Conservation (phyloP, 2,113 vertebrate species). For the Salvelinus fontinalis region DNA sequence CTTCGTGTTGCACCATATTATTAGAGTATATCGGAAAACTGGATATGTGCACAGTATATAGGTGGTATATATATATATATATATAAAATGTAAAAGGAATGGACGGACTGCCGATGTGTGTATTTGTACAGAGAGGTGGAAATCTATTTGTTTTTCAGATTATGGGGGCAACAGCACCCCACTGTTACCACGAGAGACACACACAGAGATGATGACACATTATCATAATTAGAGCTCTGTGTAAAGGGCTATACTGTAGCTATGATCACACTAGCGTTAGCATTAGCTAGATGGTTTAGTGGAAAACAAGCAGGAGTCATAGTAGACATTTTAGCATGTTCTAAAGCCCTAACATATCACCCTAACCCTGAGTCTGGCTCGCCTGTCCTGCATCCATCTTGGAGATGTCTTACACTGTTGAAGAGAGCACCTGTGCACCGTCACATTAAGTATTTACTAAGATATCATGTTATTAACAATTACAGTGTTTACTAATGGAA, state of each 20-base stretch:
- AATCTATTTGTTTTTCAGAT: conserved; percentile 56
- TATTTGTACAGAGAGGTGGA: conserved; percentile 72
- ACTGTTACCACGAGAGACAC: conserved; percentile 48
- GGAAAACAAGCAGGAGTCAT: too few species aligned
- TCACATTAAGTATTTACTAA: conserved; percentile 68
- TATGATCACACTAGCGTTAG: conserved; percentile 21
- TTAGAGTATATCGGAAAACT: conserved; percentile 20
- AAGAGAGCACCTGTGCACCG: conserved; percentile 48
- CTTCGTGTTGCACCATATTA: too few species aligned
- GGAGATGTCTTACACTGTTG: too few species aligned
- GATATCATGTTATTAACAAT: conserved; percentile 68
- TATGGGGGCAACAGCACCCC: conserved; percentile 49
- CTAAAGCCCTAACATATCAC: too few species aligned
- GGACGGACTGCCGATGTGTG: conserved; percentile 60
- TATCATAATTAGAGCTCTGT: conserved; percentile 22
- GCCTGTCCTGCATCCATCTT: too few species aligned
- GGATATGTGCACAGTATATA: conserved; percentile 47
- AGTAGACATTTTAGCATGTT: too few species aligned
- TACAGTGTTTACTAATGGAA: conserved; percentile 69
- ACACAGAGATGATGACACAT: conserved; percentile 52
- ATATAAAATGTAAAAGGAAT: conserved; percentile 68
- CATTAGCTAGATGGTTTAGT: too few species aligned
- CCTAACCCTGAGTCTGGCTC: too few species aligned
- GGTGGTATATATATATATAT: conserved; percentile 29
- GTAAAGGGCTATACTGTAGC: conserved; percentile 67